Evolutionary conservation across 2,888 invertebrate genomes (phyloP).

Genomic region (Oegoconia quadripuncta): DNA sequence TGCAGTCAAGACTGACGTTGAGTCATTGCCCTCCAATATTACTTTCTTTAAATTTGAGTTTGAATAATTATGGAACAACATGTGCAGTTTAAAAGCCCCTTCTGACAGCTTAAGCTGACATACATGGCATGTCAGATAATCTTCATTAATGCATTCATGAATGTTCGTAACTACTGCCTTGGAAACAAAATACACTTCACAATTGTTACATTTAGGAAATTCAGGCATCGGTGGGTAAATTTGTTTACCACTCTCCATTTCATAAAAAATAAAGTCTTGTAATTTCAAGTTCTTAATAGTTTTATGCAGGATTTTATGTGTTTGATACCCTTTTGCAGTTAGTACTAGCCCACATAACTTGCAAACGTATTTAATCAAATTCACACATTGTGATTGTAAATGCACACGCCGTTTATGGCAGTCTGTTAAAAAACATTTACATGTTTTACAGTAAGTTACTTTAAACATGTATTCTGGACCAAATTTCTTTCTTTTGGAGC

Average conservation of each 20-base stretch:
- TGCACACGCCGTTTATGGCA: slow-evolving; percentile 31
- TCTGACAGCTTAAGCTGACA: slow-evolving; percentile 47
- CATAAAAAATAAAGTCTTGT: slow-evolving; percentile 48
- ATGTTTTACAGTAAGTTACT: slow-evolving; percentile 36
- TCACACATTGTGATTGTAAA: slow-evolving; percentile 31
- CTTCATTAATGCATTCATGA: slow-evolving; percentile 41
- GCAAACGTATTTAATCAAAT: slow-evolving; percentile 36
- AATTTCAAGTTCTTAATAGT: slow-evolving; percentile 33
- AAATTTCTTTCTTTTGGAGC: neutral
- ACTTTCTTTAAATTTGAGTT: neutral
- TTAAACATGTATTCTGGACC: slow-evolving; percentile 13
- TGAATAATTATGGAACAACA: slow-evolving; percentile 49
- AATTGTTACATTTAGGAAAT: slow-evolving; percentile 46
- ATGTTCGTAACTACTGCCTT: slow-evolving; percentile 29
- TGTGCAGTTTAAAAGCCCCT: slow-evolving; percentile 47
- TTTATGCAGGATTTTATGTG: slow-evolving; percentile 41
- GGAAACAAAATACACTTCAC: slow-evolving; percentile 44
- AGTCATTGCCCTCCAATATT: neutral
- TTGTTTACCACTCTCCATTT: slow-evolving; percentile 35
- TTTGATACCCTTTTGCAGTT: slow-evolving; percentile 29
- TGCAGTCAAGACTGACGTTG: neutral
- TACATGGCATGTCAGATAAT: slow-evolving; percentile 38
- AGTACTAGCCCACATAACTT: slow-evolving; percentile 50
- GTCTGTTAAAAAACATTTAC: slow-evolving; percentile 39
- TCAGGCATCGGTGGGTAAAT: slow-evolving; percentile 50